A percentile compares a stretch with the other conserved stretches of the same genome.
Conservation (phyloP, 2,797 vertebrate genomes). For the Typhlichthys subterraneus region DNA sequence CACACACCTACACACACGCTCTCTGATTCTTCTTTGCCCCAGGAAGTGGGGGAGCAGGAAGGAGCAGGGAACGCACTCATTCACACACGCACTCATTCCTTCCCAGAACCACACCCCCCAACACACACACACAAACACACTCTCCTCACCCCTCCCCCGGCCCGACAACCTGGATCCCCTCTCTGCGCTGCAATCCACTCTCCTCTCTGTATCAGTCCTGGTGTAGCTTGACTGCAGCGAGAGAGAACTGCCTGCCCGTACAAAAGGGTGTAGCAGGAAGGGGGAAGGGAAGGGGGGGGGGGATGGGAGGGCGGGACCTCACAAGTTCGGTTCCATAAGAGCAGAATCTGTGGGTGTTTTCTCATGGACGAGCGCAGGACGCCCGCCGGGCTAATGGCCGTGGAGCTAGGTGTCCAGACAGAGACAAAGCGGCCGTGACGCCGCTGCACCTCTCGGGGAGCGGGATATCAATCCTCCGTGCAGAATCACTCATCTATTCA, state of each 20-base stretch:
- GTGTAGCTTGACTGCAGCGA: conserved; percentile 56
- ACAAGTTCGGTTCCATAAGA: no score
- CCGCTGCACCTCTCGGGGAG: no score
- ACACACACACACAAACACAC: conserved; percentile 39
- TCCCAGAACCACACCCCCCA: conserved; percentile 36
- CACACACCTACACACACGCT: conserved; percentile 1
- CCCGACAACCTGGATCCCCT: conserved; percentile 32
- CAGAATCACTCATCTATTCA: no score
- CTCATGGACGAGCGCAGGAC: no score
- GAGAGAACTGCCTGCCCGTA: conserved; percentile 3
- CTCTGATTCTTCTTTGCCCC: conserved; percentile 46
- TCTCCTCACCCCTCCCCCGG: conserved; percentile 15
- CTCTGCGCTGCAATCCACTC: conserved; percentile 1
- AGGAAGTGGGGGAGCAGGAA: conserved; percentile 53
- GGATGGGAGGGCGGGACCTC: not conserved
- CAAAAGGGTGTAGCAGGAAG: no score
- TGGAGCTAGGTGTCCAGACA: no score
- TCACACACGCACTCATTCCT: conserved; percentile 21
- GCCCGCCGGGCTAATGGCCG: no score
- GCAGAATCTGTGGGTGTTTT: no score
- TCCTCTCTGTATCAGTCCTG: conserved; percentile 18
- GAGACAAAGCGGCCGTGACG: no score
- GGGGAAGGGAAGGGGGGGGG: not conserved
- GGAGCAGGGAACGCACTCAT: conserved; percentile 31
- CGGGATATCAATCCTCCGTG: no score